phyloP scores from a whole-genome alignment of 2,888 invertebrate species.

The Hetaerina titia region DNA sequence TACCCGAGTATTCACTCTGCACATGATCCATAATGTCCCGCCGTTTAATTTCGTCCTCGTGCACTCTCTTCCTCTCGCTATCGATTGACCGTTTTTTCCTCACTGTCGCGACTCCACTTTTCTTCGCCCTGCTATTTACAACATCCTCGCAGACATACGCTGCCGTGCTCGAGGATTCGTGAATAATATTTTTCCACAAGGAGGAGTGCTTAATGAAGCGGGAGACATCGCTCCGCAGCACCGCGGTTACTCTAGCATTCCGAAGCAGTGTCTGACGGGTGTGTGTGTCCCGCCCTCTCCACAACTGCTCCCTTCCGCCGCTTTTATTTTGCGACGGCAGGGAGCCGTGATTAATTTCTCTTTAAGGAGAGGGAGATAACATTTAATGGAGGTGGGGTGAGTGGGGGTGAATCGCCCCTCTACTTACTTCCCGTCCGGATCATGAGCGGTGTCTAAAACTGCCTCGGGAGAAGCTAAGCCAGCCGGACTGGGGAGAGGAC shows the following conservation, averaged over 20 bases:
- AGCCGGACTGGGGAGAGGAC: not conserved
- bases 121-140: not conserved
- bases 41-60: not conserved
- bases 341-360: slow-evolving; percentile 47
- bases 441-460: not conserved
- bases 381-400: not conserved
- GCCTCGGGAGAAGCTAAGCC: not conserved
- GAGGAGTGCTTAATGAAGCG: slow-evolving; percentile 44
- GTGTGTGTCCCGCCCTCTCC: not conserved
- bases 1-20: not conserved
- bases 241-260: not conserved
- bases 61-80: not conserved
- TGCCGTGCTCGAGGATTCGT: slow-evolving; percentile 23
- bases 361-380: not conserved
- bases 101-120: not conserved
- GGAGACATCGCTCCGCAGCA: slow-evolving; percentile 52
- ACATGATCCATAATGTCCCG: not conserved
- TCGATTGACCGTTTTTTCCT: slow-evolving; percentile 25
- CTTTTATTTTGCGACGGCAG: not conserved
- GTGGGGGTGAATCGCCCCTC: not conserved
- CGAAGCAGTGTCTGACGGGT: not conserved
- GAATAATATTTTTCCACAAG: slow-evolving; percentile 39
- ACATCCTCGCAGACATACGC: slow-evolving; percentile 8
- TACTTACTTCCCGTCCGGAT: not conserved
- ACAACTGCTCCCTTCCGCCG: not conserved